Evolutionary conservation across 2,797 vertebrate species (phyloP).

Genomic region (Eulemur mongoz): DNA sequence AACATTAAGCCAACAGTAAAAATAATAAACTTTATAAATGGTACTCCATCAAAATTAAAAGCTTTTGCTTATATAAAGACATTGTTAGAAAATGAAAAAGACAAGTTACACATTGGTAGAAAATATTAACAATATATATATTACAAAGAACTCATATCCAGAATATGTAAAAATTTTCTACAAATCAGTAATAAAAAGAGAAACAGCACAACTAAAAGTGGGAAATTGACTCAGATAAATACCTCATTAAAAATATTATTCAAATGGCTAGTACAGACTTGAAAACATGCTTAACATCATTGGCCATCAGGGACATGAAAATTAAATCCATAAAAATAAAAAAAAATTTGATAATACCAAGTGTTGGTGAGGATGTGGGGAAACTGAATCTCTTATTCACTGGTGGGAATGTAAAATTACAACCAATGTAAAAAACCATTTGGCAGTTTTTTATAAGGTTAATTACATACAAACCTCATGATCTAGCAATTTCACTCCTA

Average conservation of each 20-base stretch:
- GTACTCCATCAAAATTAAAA: neutral
- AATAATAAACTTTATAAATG: neutral
- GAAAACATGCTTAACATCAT: neutral
- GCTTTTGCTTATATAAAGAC: neutral
- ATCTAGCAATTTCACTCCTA: neutral
- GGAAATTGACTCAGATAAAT: neutral
- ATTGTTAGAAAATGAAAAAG: constrained; percentile 10
- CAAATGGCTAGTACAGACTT: neutral
- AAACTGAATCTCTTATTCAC: neutral
- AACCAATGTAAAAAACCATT: neutral
- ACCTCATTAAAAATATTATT: neutral
- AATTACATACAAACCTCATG: neutral
- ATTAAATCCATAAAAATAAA: neutral
- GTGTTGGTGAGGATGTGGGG: neutral
- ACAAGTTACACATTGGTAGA: neutral
- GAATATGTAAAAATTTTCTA: neutral
- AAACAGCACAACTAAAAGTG: neutral
- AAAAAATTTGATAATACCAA: neutral
- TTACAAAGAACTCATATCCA: neutral
- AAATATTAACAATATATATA: neutral
- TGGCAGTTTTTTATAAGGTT: neutral
- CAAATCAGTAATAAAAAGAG: neutral
- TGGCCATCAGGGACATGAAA: neutral
- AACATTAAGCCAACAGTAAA: neutral
- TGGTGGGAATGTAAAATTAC: neutral